Percentiles rank a stretch among this genome's conserved stretches.
Evolutionary conservation across 2,113 vertebrate genomes (phyloP).

Genomic region (Gracilinanus agilis): DNA sequence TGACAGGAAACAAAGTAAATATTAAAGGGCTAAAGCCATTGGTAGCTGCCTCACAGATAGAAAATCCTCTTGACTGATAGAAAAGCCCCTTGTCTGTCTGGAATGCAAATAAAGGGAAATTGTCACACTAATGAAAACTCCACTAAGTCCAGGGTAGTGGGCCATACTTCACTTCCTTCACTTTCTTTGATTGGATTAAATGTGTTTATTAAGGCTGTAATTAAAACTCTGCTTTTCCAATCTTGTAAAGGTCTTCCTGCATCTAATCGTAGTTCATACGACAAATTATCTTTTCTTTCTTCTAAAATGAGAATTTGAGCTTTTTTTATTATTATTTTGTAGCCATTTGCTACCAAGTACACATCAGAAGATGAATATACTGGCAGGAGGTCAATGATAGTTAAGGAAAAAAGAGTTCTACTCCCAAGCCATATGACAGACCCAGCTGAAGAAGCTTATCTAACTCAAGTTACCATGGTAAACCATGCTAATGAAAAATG

Average conservation of each 20-base stretch:
- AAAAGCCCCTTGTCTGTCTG: constrained; percentile 39
- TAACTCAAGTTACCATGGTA: constrained; percentile 78
- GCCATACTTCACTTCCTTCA: constrained; percentile 43
- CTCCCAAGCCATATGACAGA: constrained; percentile 42
- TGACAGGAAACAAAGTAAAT: constrained; percentile 1
- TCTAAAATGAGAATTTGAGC: constrained; percentile 44
- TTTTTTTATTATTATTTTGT: constrained; percentile 48
- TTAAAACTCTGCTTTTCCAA: constrained; percentile 16
- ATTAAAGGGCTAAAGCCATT: background rate
- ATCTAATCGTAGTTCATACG: constrained; percentile 45
- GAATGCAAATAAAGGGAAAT: constrained; percentile 36
- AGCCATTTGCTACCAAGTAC: constrained; percentile 57
- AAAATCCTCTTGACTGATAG: constrained; percentile 5
- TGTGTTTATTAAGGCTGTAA: background rate
- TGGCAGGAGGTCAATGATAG: constrained; percentile 66
- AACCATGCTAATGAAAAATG: constrained; percentile 81
- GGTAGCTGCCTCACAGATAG: background rate
- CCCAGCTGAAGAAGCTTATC: constrained; percentile 61
- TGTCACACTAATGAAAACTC: background rate
- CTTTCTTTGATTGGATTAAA: constrained; percentile 25
- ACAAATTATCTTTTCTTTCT: constrained; percentile 58
- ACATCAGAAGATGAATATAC: constrained; percentile 60
- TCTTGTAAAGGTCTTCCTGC: constrained; percentile 38
- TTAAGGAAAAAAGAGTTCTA: constrained; percentile 44
- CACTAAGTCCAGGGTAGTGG: background rate